Base-by-base conservation (phyloP, 1,140 invertebrate species). In the Trichonephila inaurata region DNA sequence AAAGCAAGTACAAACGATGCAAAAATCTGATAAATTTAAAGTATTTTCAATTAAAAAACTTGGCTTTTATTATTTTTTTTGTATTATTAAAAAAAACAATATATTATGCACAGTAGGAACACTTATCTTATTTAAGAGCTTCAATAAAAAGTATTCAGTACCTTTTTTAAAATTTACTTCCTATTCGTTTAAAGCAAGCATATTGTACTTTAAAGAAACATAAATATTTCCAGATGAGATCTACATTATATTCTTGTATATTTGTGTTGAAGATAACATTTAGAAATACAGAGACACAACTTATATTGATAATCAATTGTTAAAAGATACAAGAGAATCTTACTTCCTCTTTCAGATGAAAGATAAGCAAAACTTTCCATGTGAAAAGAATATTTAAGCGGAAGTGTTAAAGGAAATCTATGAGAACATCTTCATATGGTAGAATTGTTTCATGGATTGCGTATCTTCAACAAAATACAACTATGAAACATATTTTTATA, bases 341-440 rank as follows among this genome's bases (percentile, higher is more conserved):
- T 40, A 77, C 72, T 77, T 77, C 72, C 72, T 77, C 28, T 77
- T 77, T 77, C 16, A 77, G 66, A 77, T 77, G 0, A 3, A 77
- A 77, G 28, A 77, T 77, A 77, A 77, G 24, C 6, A 77, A 40
- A 77, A 33, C 14, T 77, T 18, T 33, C 72, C 72, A 40, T 77
- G 72, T 21, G 72, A 77, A 77, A 77, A 19, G 72, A 40, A 19
- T 18, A 77, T 40, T 77, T 77, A 33, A 77, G 18, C 72, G 72
- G 72, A 77, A 77, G 72, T 77, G 28, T 18, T 28, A 33, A 19
- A 24, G 14, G 3, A 72, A 28, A 24, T 33, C 72, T 40, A 28
- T 77, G 72, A 40, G 72, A 77, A 77, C 24, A 21, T 64, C 62
- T 40, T 77, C 72, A 33, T 12, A 33, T 7, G 33, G 72, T 7